Conservation (phyloP, 30 jellyfish, hydroid and myxozoan genomes). For the Hydractinia symbiolongicarpus region DNA sequence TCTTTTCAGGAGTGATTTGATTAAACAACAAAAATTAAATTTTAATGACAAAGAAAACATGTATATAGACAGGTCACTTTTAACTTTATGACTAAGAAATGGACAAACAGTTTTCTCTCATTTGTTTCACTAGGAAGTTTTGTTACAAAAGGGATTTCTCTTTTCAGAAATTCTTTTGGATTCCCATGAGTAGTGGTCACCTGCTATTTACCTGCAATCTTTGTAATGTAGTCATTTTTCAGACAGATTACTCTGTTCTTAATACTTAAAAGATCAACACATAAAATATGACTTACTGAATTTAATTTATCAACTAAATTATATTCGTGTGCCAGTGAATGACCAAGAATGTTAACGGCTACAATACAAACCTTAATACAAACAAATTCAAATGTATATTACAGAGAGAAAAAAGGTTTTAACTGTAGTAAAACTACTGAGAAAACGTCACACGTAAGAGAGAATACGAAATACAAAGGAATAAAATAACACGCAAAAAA, state of each 20-base stretch:
- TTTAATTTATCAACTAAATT: neutral
- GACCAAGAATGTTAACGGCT: slow-evolving; percentile 30
- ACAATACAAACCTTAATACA: slow-evolving; percentile 14
- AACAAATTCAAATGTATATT: neutral
- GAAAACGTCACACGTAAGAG: neutral
- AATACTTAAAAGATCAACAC: neutral
- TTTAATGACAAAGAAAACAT: no score
- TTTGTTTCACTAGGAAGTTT: no score
- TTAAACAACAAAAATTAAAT: no score
- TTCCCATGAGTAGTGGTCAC: no score
- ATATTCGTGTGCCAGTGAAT: neutral
- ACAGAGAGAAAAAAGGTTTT: slow-evolving; percentile 1
- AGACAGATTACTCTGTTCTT: neutral
- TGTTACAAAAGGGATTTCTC: no score
- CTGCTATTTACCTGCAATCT: no score
- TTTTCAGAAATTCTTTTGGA: no score
- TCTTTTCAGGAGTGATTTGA: no score
- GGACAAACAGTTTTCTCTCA: no score
- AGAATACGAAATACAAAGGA: neutral
- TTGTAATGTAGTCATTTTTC: no score
- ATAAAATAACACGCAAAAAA: neutral
- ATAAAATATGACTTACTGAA: neutral
- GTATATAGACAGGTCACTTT: no score
- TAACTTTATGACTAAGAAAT: no score
- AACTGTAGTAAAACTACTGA: neutral